Conservation (phyloP, 2,113 vertebrate species). For the Oryzias curvinotus region DNA sequence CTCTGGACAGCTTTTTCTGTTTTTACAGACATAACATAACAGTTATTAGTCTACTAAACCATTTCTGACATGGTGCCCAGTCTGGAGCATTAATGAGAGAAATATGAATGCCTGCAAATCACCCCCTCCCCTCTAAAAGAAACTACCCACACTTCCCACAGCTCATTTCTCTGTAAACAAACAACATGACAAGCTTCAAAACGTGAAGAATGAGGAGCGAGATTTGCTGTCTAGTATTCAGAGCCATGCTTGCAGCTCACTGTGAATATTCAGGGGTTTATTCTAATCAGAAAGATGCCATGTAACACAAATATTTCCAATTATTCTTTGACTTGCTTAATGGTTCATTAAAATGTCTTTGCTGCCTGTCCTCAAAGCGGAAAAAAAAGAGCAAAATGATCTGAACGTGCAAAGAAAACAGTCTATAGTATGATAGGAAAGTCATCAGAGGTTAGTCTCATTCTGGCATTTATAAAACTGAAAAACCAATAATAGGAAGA, state of each 20-base stretch:
- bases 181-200: constrained; percentile 47
- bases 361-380: constrained; percentile 11
- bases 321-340: constrained; percentile 14
- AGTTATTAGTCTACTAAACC: constrained; percentile 3
- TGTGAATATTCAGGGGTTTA: constrained; percentile 30
- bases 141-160: constrained; percentile 29
- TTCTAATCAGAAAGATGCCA: constrained; percentile 9
- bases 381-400: not conserved
- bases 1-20: not conserved
- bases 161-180: constrained; percentile 40
- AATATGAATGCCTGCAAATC: constrained; percentile 27
- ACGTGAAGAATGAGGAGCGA: constrained; percentile 25
- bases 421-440: not conserved
- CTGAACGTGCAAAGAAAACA: not conserved
- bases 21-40: not conserved
- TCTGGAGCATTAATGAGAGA: constrained; percentile 8
- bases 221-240: constrained; percentile 33
- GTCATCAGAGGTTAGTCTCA: too few relatives aligned
- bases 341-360: constrained; percentile 10
- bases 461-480: too few relatives aligned
- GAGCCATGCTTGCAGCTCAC: constrained; percentile 37
- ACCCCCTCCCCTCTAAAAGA: constrained; percentile 3
- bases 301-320: constrained; percentile 16
- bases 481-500: too few relatives aligned
- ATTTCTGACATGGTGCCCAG: constrained; percentile 20